Base-by-base conservation (phyloP, 1,140 invertebrate genomes). In the Cyclina sinensis region DNA sequence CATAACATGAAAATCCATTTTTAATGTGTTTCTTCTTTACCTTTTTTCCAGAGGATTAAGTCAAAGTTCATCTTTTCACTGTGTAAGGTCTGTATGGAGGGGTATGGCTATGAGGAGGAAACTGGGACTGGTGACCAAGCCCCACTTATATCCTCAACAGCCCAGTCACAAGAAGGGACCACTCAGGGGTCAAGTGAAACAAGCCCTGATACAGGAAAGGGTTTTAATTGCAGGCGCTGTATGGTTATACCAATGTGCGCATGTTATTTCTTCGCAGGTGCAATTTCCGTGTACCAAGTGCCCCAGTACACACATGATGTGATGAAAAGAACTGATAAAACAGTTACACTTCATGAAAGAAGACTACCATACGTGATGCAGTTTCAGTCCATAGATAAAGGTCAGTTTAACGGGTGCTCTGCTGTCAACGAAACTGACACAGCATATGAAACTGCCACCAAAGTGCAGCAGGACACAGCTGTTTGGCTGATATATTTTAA, bases 401-500 rank as follows among this genome's bases (percentile, higher is more conserved):
- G 0, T 21, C 11, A 11, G 11, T 81, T n/a, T 27, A 65, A 81
- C 24, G 79, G 11, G 0, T 81, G 79, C 16, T 54, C 79, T 30
- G 43, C 18, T 21, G 46, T 73, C 14, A 84, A 84, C 46, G 39
- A 76, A 27, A 39, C 70, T 12, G 73, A 88, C 35, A 59, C 76
- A 24, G 11, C 27, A 30, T 65, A 80, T 48, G 3, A 65, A 54
- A 74, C 21, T 2, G 68, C 43, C 57, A 39, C 24, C 7, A 3
- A 81, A 35, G 43, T 88, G n/a, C 86, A 88, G 32, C 37, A 70
- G 43, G 78, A 54, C 30, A 81, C 86, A 0, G 86, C 86, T 0
- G 7, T 48, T 24, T 88, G 86, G 86, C 48, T 46, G 7, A 54
- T 88, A 46, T 88, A 80, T 73, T 88, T 51, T 30, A 54, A 59